phyloP scores from a whole-genome alignment of 2,888 invertebrate genomes.

The Timema cristinae region DNA sequence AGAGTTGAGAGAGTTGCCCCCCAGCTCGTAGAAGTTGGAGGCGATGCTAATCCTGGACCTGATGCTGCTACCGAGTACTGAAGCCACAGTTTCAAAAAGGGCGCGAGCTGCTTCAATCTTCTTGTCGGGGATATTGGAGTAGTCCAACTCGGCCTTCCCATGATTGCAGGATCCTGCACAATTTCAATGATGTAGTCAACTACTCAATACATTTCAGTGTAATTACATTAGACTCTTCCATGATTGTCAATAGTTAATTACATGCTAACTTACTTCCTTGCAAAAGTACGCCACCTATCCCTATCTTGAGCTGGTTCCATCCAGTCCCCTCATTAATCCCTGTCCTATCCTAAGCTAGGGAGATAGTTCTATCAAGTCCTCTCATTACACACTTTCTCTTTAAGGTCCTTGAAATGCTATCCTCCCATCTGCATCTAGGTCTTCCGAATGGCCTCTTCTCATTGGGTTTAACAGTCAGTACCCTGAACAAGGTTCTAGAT shows the following conservation, averaged over 20 bases:
- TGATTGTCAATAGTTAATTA: neutral
- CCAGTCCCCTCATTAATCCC: slow-evolving; percentile 31
- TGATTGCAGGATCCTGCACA: neutral
- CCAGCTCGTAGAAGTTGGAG: slow-evolving; percentile 78
- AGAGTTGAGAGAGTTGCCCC: slow-evolving; percentile 83
- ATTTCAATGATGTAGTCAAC: no score
- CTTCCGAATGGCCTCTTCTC: no score
- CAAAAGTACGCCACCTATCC: no score
- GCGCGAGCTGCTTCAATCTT: slow-evolving; percentile 60
- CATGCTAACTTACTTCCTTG: neutral
- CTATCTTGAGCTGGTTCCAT: no score
- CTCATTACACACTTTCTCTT: no score
- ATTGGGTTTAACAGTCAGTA: no score
- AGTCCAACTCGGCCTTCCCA: slow-evolving; percentile 50
- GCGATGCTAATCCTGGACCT: slow-evolving; percentile 58
- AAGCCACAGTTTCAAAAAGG: slow-evolving; percentile 70
- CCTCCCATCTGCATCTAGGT: no score
- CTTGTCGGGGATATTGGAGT: slow-evolving; percentile 56
- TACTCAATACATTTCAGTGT: no score
- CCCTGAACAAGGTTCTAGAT: no score
- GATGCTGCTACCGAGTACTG: slow-evolving; percentile 55
- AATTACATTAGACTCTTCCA: no score
- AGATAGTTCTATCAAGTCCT: no score
- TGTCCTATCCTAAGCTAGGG: slow-evolving; percentile 42
- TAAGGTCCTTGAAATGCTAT: no score